These are phyloP conservation scores for Acanthiza pusilla DNA, from an alignment of 2,797 vertebrate genomes.

Conservation along the genomic window DNA sequence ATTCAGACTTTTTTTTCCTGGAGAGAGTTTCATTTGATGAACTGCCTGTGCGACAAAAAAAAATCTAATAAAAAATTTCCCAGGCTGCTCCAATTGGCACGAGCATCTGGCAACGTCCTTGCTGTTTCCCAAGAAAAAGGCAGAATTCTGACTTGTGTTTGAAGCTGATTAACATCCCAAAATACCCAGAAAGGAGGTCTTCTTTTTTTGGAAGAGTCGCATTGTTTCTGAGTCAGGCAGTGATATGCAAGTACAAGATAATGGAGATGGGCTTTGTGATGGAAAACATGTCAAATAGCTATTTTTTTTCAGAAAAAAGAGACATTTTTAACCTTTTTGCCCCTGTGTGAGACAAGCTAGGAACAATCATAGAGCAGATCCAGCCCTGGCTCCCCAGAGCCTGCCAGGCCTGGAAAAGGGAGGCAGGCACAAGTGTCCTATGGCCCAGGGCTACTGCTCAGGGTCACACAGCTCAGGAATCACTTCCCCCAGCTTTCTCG, in stretches of 20 bases:
- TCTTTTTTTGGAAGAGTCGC: slow-evolving; percentile 56
- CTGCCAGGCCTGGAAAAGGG: accelerated
- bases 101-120: slow-evolving; percentile 32
- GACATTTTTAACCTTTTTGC: not conserved
- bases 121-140: slow-evolving; percentile 42
- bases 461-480: not conserved
- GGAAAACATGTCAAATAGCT: slow-evolving; percentile 6
- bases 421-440: not conserved
- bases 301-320: not conserved
- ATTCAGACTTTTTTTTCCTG: slow-evolving; percentile 13
- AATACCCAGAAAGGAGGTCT: slow-evolving; percentile 59
- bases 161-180: slow-evolving; percentile 58
- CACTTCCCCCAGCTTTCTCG: not conserved
- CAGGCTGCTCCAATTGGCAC: slow-evolving; percentile 37
- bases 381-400: not conserved
- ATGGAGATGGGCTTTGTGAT: not conserved
- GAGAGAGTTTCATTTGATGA: slow-evolving; percentile 31
- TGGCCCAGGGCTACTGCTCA: not conserved
- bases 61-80: slow-evolving; percentile 16
- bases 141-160: slow-evolving; percentile 12
- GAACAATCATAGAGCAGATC: not conserved
- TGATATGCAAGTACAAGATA: not conserved
- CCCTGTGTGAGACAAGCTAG: not conserved
- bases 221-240: slow-evolving; percentile 50
- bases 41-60: not conserved